These are phyloP conservation scores for Grammatotria lemairii DNA, from an alignment of 2,113 vertebrate genomes.

Conservation along the genomic window DNA sequence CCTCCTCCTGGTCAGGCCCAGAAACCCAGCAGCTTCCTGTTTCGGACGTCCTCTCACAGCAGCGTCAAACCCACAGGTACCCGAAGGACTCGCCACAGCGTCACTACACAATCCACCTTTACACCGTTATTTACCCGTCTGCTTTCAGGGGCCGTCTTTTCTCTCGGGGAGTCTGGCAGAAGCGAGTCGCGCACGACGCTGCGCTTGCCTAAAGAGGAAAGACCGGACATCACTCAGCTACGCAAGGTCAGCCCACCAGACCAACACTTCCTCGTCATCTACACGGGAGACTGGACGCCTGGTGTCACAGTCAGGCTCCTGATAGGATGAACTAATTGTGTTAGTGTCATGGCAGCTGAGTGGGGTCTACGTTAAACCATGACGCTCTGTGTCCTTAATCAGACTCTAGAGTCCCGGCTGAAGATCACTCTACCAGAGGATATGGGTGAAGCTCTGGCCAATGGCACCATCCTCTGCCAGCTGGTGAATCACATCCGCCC, in stretches of 20 bases:
- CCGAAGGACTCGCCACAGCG: too few species aligned
- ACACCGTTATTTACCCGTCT: background rate
- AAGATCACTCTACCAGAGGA: slow-evolving; percentile 74
- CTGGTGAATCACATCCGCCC: slow-evolving; percentile 81
- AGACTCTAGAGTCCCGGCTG: slow-evolving; percentile 76
- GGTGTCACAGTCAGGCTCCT: background rate
- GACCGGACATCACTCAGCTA: slow-evolving; percentile 67
- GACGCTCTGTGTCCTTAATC: background rate
- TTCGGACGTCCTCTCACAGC: slow-evolving; percentile 77
- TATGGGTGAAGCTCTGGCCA: slow-evolving; percentile 74
- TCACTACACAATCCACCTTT: too few species aligned
- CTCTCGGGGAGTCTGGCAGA: slow-evolving; percentile 59
- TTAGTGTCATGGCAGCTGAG: background rate
- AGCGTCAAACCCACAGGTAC: slow-evolving; percentile 66
- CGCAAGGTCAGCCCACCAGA: slow-evolving; percentile 66
- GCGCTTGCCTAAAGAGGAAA: slow-evolving; percentile 69
- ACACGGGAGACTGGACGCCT: accelerated
- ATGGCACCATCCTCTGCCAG: slow-evolving; percentile 83
- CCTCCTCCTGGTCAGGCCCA: slow-evolving; percentile 60
- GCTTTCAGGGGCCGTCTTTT: background rate
- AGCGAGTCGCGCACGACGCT: slow-evolving; percentile 65
- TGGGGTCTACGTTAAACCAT: accelerated
- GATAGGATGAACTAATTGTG: background rate
- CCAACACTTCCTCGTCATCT: background rate
- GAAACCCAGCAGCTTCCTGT: slow-evolving; percentile 86